Base-by-base conservation (phyloP, 2,888 invertebrate genomes). In the Philereme transversata region DNA sequence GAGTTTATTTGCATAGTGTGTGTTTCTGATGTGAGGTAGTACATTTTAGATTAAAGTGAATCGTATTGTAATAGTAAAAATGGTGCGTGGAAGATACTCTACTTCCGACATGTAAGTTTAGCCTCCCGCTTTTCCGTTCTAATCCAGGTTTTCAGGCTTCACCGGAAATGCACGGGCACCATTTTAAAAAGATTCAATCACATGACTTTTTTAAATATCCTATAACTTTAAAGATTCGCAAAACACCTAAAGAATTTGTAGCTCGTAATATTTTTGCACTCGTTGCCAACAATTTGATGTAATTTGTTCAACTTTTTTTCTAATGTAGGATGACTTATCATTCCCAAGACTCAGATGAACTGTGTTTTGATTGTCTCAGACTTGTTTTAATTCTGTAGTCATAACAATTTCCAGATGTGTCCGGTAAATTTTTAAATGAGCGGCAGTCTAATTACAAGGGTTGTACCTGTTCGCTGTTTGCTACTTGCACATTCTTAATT, bases 61-160 rank as follows among this genome's bases (percentile, higher is more conserved):
- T 74, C 22, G 63, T 67, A 72, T 71, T 68, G 58, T 70, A 65
- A 68, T 68, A 69, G 75, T 77, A 69, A 87, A 78, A 77, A 92
- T 92, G 91, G 92, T 88, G 71, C 92, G 92, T 51, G 92, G 91
- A 67, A 86, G 92, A 81, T 90, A 86, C 74, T 91, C 92, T 64
- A 88, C 90, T 64, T 91, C 91, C 11, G 91, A 92, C 74, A 76
- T 91, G 91, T 91, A 76, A 92, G 92, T 87, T 48, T 47, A 7
- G 22, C 5, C 10, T 11, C 40, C 36, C 54, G 22, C 9, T 11
- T 9, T 49, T 43, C 4, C 4, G 22, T 41, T 52, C 7, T 9
- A 36, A 52, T 8, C 43, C 47, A 11, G 38, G 6, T 48, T 55
- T 60, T 51, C 55, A 48, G 38, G 43, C 44, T 51, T 51, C 34